Base-by-base conservation (phyloP, 2,888 invertebrate genomes). In the Lycocerus yunnanus region DNA sequence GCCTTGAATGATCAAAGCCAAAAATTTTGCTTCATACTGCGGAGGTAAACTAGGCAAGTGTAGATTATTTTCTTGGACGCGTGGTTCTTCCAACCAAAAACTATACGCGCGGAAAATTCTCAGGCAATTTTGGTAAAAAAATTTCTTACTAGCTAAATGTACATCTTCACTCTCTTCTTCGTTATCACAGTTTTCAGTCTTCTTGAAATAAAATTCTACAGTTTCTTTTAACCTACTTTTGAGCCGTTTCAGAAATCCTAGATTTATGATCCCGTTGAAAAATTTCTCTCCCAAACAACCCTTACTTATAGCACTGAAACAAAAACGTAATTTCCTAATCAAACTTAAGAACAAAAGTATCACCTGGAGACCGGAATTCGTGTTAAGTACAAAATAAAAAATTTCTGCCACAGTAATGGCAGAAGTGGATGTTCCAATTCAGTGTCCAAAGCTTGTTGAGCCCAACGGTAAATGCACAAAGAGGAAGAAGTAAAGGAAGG, bases 51-150 rank as follows among this genome's bases (percentile, higher is more conserved):
- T 90, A 27, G 92, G 91, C 68, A 93, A 86, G 84, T 92, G 91
- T 15, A 93, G 85, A 66, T 90, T 89, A 1, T 90, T 87, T 81
- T 92, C 92, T 83, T 94, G 94, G 2, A 95, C 87, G 74, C 92
- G 88, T 0, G 93, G 92, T 82, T 95, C 95, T 83, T 95, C 94
- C 72, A 95, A 85, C 96, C 96, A 96, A 15, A 94, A 86, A 0
- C 88, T 88, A 81, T 92, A 91, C 1, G 93, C 92, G 81, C 89
- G 89, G 83, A 91, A 91, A 69, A 92, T 86, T 80, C 91, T 92
- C 11, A 84, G 81, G 79, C 88, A 87, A 61, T 84, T 84, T 68
- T 84, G 83, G 78, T 86, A 85, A 78, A 87, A 86, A 67, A 84
- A 82, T 77, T 71, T 81, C 59, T 69, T 77, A 58, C 72, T 71